Base-by-base conservation (phyloP, 2,797 vertebrate genomes). In the Eidolon dupreanum region DNA sequence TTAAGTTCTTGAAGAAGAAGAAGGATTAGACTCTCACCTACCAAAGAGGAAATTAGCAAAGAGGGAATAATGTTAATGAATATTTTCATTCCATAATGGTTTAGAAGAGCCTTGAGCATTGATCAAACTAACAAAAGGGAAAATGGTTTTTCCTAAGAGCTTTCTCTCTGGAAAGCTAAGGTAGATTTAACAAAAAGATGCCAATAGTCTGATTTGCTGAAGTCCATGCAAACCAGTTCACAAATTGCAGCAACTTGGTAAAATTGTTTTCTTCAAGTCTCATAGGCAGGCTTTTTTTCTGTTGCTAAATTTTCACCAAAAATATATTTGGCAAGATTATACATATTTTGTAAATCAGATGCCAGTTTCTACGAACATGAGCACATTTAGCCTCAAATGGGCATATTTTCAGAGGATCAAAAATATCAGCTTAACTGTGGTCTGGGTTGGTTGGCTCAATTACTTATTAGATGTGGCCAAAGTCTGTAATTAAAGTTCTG, bases 121-220 rank as follows among this genome's bases (percentile, higher is more conserved):
- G 96, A 95, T 97, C 96, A 97, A 97, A 92, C 77, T 95, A 96
- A 93, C 90, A 89, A 95, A 93, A 88, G 38, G 82, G 57, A n/a
- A 94, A 92, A 94, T 94, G n/a, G n/a, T 88, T 96, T 96, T 95
- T 86, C 51, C 78, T 97, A 97, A 97, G 94, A 88, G 51, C 51
- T 86, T 95, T 92, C 77, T 90, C 61, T 95, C 96, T 2, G 3
- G 94, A 95, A 95, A 90, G 94, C 93, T 93, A 93, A 97, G 88
- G 85, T 43, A 93, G 73, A 94, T 97, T 97, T 97, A 93, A 86
- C 90, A 95, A 93, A 95, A 95, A 97, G 88, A 93, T 92, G 94
- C 43, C 77, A 95, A 92, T 96, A 95, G 38, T 78, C 63, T 97
- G 90, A 96, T 96, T 96, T 97, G 90, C 85, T 92, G 94, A 98